Evolutionary conservation across 2,113 vertebrate genomes (phyloP), one percentile per base, ranked within the genome.

Genomic region (Scomber japonicus): DNA sequence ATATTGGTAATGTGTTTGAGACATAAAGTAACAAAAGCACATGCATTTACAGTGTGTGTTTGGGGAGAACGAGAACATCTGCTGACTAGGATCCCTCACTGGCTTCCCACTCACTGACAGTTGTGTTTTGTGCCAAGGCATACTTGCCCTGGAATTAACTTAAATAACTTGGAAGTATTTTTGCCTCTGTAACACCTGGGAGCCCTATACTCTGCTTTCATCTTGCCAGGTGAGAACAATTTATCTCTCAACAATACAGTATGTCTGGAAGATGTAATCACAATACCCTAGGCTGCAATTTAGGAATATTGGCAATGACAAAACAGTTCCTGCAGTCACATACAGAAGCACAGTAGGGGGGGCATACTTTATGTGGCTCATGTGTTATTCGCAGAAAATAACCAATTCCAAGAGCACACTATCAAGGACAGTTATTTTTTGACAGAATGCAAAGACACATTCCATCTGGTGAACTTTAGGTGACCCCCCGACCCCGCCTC

Each of bases 221-320:
- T 62, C 56, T 75, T 1, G 1, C 69, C 35, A 57, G 59, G 30
- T 11, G 5, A 35, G 6, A 71, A 57, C 68, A 75, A 50, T 71
- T 50, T 71, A n/a, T 62, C 31, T 55, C 30, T 11, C 21, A 83
- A 81, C 70, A 73, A 71, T 45, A 44, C 12, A 60, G 51, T 19
- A 3, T 13, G 2, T 66, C 40, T 78, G 57, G 24, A 53, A 71
- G 71, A 59, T 78, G 76, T 55, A 67, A 76, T 82, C 81, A 78
- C 17, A 24, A 27, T 12, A 69, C 46, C 59, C 51, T 68, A 61
- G 48, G 57, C 82, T 78, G 75, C 65, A 65, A 57, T 85, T 65
- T 65, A 30, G 62, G 8, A 55, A 59, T 53, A 71, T 19, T 73
- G 45, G 46, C 51, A 73, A 68, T 50, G 53, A 57, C 63, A 27